Conservation (phyloP, 2,113 vertebrate genomes). For the Hystrix cristata region DNA sequence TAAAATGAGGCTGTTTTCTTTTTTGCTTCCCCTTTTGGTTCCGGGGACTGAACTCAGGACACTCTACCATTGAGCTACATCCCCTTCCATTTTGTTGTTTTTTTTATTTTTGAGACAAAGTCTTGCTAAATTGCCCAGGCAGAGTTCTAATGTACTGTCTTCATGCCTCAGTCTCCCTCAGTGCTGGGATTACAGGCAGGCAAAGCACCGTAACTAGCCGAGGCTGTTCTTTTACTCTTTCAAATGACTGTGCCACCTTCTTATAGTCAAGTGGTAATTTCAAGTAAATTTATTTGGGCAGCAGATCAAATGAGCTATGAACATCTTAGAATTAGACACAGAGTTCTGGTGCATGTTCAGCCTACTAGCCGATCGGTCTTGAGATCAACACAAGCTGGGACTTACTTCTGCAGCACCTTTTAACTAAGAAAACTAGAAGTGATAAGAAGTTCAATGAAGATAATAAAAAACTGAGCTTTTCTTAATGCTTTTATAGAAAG, state of each 20-base stretch:
- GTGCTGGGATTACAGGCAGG: background rate
- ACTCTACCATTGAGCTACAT: background rate
- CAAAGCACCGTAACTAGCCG: too few species aligned
- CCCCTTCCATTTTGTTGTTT: background rate
- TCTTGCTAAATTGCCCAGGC: background rate
- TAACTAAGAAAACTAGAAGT: background rate
- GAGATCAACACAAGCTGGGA: background rate
- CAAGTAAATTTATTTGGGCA: background rate
- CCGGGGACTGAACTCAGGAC: background rate
- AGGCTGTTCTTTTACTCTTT: background rate
- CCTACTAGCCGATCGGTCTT: background rate
- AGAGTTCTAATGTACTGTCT: background rate
- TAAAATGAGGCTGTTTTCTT: background rate
- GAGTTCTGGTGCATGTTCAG: background rate
- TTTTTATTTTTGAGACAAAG: background rate
- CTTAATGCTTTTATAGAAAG: background rate
- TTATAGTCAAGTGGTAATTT: background rate
- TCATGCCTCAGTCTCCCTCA: background rate
- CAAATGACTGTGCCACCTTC: background rate
- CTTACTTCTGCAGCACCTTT: background rate
- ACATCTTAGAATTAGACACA: background rate
- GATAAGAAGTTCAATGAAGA: background rate
- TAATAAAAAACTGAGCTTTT: background rate
- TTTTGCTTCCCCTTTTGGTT: background rate
- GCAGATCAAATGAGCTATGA: background rate